phyloP scores from a whole-genome alignment of 2,888 invertebrate species.

The Tetranychus truncatus region DNA sequence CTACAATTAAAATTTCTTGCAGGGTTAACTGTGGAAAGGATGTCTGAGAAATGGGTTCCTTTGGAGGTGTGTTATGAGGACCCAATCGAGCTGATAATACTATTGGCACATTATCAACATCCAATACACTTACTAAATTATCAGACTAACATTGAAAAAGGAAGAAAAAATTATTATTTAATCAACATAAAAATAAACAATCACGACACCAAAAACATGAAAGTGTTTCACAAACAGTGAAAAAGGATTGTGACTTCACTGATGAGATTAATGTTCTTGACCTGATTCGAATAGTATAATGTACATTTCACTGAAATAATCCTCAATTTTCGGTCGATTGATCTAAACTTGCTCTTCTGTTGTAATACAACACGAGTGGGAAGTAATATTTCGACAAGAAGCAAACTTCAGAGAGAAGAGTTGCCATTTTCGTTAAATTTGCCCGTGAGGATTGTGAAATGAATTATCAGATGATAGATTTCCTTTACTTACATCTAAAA shows the following conservation, averaged over 20 bases:
- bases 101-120: conserved; percentile 63
- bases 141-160: conserved; percentile 43
- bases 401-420: too few species aligned
- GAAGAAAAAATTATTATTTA: not conserved
- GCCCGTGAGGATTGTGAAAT: too few species aligned
- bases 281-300: not conserved
- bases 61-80: conserved; percentile 61
- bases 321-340: not conserved
- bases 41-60: conserved; percentile 69
- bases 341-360: not conserved
- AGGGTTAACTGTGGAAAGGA: conserved; percentile 46
- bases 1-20: conserved; percentile 82
- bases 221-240: not conserved
- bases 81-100: conserved; percentile 71
- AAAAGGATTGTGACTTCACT: not conserved
- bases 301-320: not conserved
- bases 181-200: conserved; percentile 3
- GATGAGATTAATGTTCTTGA: not conserved
- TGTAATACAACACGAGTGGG: too few species aligned
- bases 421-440: too few species aligned
- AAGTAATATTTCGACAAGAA: not conserved
- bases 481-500: conserved; percentile 44
- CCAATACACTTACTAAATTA: conserved; percentile 65
- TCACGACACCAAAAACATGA: not conserved
- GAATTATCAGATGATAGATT: too few species aligned